Evolutionary conservation across 2,797 vertebrate genomes (phyloP), one percentile per base, ranked within the genome.

Genomic region (Centropyge bicolor): DNA sequence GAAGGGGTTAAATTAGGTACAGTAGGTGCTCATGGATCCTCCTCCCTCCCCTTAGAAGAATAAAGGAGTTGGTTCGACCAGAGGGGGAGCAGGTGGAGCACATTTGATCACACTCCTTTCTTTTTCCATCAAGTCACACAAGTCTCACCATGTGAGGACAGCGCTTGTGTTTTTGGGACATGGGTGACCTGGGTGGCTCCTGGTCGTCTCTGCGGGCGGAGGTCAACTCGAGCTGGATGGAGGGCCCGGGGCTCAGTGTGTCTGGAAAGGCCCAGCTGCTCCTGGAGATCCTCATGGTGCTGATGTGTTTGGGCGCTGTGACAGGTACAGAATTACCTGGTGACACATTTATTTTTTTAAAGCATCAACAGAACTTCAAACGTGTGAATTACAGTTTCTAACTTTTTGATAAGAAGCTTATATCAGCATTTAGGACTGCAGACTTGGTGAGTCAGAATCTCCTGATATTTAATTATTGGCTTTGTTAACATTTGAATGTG

Each of bases 301-400:
- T 96, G 38, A 96, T 96, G 96, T 95, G 93, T 87, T 24, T 95
- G 57, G 94, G 94, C 0, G 96, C 96, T 0, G 93, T 96, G 35
- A 89, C 92, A 80, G 96, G 96, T 96, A 79, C 41, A 61, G 2
- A 5, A 24, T 40, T 5, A 17, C 3, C 56, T 70, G 22, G 13
- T 52, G 19, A 16, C 45, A 46, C 17, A 13, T 24, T 22, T 22
- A 5, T 45, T 22, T 52, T 10, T 6, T 16, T 5, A 17, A 22
- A 35, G 16, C 10, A 41, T 56, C 17, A 8, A 38, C 6, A 14
- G 22, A 24, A 62, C 20, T 2, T 59, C 4, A 1, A 3, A 27
- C 24, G 10, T 41, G 4, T 31, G 27, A 31, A 31, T 31, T 31
- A 31, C 4, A 31, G 2, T 31, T 31, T 31, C 20, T 54, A 14